Evolutionary conservation across 2,113 vertebrate genomes (phyloP).

Genomic region (Mohoua ochrocephala): DNA sequence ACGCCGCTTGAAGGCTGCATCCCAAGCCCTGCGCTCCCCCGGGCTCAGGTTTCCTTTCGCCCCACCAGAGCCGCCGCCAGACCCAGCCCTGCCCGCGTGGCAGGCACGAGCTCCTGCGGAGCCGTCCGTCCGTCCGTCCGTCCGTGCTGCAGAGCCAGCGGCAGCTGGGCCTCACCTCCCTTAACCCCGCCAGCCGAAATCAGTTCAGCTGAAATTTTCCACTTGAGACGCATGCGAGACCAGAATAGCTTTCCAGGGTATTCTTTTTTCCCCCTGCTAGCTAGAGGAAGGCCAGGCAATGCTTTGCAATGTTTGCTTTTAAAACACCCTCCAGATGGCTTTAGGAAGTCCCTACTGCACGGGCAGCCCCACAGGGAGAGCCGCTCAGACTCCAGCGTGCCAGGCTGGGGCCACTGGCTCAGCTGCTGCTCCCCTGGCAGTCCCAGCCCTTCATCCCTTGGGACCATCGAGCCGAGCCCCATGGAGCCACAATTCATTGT

Average conservation of each 20-base stretch:
- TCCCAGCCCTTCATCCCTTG: not conserved
- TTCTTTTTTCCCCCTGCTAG: not conserved
- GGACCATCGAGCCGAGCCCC: accelerated
- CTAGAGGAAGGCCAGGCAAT: not conserved
- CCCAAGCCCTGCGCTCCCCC: accelerated
- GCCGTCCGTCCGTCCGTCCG: not conserved
- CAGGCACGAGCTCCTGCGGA: not conserved
- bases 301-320: not conserved
- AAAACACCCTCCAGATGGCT: not conserved
- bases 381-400: accelerated
- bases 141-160: not conserved
- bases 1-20: not conserved
- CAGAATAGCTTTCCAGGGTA: not conserved
- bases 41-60: not conserved
- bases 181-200: not conserved
- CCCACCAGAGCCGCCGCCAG: not conserved
- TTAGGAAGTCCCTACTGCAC: not conserved
- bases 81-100: not conserved
- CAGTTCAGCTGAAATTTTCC: constrained; percentile 25
- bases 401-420: not conserved
- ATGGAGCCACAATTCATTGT: accelerated
- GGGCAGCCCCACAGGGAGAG: not conserved
- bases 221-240: not conserved
- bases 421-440: accelerated
- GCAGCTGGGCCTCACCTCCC: constrained; percentile 1